These are phyloP conservation scores for Phyllopteryx taeniolatus DNA, from an alignment of 2,113 vertebrate species.

Conservation along the genomic window DNA sequence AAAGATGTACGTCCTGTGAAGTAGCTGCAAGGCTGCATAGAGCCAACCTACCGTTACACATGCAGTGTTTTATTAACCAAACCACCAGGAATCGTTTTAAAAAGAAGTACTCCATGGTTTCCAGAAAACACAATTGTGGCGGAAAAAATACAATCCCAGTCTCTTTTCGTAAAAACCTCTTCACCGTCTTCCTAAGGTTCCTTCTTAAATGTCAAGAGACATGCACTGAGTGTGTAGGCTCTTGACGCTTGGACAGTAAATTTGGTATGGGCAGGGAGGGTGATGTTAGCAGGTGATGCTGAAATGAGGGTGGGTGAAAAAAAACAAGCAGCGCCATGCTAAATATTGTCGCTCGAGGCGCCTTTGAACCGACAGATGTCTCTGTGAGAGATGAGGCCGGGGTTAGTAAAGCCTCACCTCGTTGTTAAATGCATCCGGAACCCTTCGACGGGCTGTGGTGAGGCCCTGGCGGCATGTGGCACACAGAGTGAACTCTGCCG, in stretches of 20 bases:
- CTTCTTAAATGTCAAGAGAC: constrained; percentile 31
- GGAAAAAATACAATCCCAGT: constrained; percentile 21
- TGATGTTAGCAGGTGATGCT: constrained; percentile 52
- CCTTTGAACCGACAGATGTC: constrained; percentile 48
- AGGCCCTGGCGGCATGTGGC: constrained; percentile 64
- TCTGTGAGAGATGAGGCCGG: constrained; percentile 8
- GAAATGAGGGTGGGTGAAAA: constrained; percentile 48
- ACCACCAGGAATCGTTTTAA: constrained; percentile 61
- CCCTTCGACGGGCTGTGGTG: constrained; percentile 40
- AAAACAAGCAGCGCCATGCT: constrained; percentile 52
- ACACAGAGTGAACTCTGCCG: constrained; percentile 60
- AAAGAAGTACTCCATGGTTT: constrained; percentile 59
- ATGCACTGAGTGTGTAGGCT: constrained; percentile 23
- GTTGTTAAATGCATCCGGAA: constrained; percentile 57
- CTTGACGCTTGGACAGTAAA: constrained; percentile 38
- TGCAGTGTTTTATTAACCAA: constrained; percentile 57
- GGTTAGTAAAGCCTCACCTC: constrained; percentile 47
- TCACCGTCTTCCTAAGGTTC: constrained; percentile 12
- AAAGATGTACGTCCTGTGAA: neutral
- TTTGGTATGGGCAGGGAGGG: constrained; percentile 30
- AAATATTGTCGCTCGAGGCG: constrained; percentile 44
- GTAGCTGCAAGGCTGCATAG: neutral
- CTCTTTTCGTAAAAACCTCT: constrained; percentile 19
- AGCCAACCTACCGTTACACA: constrained; percentile 65
- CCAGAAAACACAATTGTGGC: constrained; percentile 15